Conservation (phyloP, 2,797 vertebrate species). For the Enteromius unitaeniatus region DNA sequence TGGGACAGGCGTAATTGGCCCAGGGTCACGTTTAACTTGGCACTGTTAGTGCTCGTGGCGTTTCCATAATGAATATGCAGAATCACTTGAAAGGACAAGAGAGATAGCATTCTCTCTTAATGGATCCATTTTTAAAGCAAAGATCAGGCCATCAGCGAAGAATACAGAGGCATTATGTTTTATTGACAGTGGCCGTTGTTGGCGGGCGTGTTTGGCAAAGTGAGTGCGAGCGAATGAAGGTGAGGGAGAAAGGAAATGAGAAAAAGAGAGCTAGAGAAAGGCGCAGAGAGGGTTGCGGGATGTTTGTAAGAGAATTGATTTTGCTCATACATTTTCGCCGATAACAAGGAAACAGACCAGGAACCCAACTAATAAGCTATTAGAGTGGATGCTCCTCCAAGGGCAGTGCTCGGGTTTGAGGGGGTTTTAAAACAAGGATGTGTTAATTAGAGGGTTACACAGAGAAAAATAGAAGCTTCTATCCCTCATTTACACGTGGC, state of each 20-base stretch:
- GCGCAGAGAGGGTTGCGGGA: slow-evolving; percentile 28
- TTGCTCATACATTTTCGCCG: slow-evolving; percentile 45
- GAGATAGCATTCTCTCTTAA: slow-evolving; percentile 57
- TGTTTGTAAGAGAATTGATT: slow-evolving; percentile 56
- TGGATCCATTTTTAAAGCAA: slow-evolving; percentile 57
- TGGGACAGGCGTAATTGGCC: slow-evolving; percentile 55
- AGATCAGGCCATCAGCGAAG: slow-evolving; percentile 58
- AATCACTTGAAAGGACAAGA: slow-evolving; percentile 49
- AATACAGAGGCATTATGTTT: slow-evolving; percentile 58
- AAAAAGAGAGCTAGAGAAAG: slow-evolving; percentile 31
- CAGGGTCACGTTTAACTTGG: slow-evolving; percentile 59
- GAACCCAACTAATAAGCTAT: slow-evolving; percentile 64
- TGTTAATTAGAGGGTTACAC: slow-evolving; percentile 53
- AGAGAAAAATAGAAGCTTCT: slow-evolving; percentile 35
- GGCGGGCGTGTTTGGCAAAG: slow-evolving; percentile 49
- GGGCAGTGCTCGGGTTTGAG: slow-evolving; percentile 52
- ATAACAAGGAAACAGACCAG: slow-evolving; percentile 56
- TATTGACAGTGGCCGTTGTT: slow-evolving; percentile 51
- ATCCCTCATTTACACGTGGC: slow-evolving; percentile 32
- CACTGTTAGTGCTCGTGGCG: slow-evolving; percentile 46
- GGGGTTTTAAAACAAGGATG: slow-evolving; percentile 53
- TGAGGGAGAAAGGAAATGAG: slow-evolving; percentile 37
- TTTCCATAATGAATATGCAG: slow-evolving; percentile 59
- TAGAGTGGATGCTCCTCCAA: slow-evolving; percentile 56
- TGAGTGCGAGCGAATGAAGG: slow-evolving; percentile 8